Evolutionary conservation across 2,888 invertebrate species (phyloP), one percentile per base, ranked within the genome.

Genomic region (Linnaemya tessellans): DNA sequence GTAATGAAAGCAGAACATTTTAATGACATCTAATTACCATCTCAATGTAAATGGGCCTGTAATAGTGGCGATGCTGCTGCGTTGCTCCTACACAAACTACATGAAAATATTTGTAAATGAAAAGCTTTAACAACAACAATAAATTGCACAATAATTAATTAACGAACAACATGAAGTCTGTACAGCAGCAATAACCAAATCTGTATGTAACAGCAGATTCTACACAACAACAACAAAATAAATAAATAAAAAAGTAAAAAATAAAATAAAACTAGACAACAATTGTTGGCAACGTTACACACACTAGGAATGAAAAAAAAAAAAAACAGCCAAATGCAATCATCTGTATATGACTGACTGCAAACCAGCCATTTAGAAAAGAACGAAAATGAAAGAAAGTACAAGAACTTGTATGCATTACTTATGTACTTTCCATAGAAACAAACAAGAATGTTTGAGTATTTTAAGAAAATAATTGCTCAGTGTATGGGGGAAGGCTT

Each of bases 281-380:
- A 79, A 84, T 83, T 87, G 82, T 88, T 88, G 88, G 88, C 88
- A 87, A 87, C 80, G 87, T 85, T 84, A 64, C 62, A n/a, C 18
- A 13, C 11, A n/a, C 15, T 13, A 30, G 49, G 11, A 25, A 60
- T 11, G 11, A 62, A 54, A 54, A 54, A 25, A 73, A 62, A 54
- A 54, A 54, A 38, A 73, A 30, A 3, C 30, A 30, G 85, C 87
- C 86, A 82, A 84, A 87, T 86, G 90, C 89, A 89, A 87, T 91
- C 89, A 90, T 89, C 82, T 90, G 90, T 89, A 89, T 89, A 90
- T 89, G 89, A 91, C 89, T 90, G 89, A 88, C 87, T 89, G 80
- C 88, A 89, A 90, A 89, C 91, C 89, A 90, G 88, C 88, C 90
- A 89, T 84, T 79, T 58, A 54, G 73, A 62, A 65, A 35, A 22